Conservation (phyloP, 2,113 vertebrate genomes). For the Hippocampus zosterae region DNA sequence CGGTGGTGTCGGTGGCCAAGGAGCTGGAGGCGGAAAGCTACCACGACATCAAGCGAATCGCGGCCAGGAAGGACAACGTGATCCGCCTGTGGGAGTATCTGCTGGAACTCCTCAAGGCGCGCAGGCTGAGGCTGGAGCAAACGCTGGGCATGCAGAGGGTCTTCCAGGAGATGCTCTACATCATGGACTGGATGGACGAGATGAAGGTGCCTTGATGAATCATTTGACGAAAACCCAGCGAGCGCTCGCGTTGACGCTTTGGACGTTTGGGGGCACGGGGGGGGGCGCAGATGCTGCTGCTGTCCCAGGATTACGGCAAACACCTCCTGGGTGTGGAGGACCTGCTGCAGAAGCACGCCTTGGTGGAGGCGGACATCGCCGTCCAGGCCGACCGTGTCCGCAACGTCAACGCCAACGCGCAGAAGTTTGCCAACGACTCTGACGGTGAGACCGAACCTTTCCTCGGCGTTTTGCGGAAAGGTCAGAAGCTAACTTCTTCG, state of each 20-base stretch:
- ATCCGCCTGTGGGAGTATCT: conserved; percentile 97
- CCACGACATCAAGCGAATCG: conserved; percentile 95
- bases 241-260: neutral
- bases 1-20: conserved; percentile 87
- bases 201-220: conserved; percentile 83
- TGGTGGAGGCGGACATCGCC: conserved; percentile 93
- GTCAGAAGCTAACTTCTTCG: neutral
- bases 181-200: conserved; percentile 99
- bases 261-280: neutral
- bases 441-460: conserved; percentile 74
- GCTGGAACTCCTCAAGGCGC: conserved; percentile 89
- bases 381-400: conserved; percentile 92
- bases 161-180: conserved; percentile 99
- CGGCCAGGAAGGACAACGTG: conserved; percentile 93
- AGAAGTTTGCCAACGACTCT: conserved; percentile 84
- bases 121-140: conserved; percentile 86
- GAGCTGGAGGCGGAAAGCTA: conserved; percentile 95
- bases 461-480: too few species aligned
- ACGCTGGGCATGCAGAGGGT: conserved; percentile 94
- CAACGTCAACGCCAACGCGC: conserved; percentile 89
- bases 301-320: conserved; percentile 98
- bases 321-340: conserved; percentile 96
- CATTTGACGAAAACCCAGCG: too few species aligned
- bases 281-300: conserved; percentile 83
- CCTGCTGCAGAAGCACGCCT: conserved; percentile 91